Base-by-base conservation (phyloP, 1,140 invertebrate genomes). In the Aplysia californica region DNA sequence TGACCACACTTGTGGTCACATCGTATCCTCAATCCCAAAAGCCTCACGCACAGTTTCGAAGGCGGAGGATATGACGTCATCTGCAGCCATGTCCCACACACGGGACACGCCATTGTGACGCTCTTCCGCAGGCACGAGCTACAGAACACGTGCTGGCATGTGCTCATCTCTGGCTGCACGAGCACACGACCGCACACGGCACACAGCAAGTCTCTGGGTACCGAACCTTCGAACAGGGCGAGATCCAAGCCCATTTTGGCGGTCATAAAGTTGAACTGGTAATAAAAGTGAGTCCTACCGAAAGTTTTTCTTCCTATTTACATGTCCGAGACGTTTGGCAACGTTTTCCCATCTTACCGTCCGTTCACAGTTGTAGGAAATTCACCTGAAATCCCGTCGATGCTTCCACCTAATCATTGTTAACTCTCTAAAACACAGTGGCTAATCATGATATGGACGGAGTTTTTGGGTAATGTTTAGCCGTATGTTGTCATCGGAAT, bases 131-230 rank as follows among this genome's bases (percentile, higher is more conserved):
- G 69, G 68, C 84, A 86, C 20, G 79, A 56, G 20, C 70, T 70
- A 56, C 85, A 86, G 77, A 84, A 84, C 26, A 81, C 70, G 58
- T 86, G 85, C 23, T 68, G 50, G 74, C 85, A 86, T n/a, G 44
- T n/a, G 35, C 67, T 74, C 18, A 77, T 65, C 0, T 82, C 80
- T 21, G 85, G 85, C 59, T 86, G 77, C 20, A 83, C 66, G n/a
- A 86, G 78, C 1, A 86, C 85, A 56, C 84, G 77, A 38, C 77
- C 29, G 74, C 85, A 86, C 10, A 83, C 38, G 26, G 64, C 67
- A 39, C 84, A 86, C 26, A 86, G 65, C 41, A 83, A 80, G 10
- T 81, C 76, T 15, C 66, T 41, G 0, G 72, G 74, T 1, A 84
- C 78, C 23, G 78, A 56, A 15, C 75, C 82, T 21, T 79, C 83